Evolutionary conservation across 2,888 invertebrate species (phyloP).

Genomic region (Orthosia gracilis): DNA sequence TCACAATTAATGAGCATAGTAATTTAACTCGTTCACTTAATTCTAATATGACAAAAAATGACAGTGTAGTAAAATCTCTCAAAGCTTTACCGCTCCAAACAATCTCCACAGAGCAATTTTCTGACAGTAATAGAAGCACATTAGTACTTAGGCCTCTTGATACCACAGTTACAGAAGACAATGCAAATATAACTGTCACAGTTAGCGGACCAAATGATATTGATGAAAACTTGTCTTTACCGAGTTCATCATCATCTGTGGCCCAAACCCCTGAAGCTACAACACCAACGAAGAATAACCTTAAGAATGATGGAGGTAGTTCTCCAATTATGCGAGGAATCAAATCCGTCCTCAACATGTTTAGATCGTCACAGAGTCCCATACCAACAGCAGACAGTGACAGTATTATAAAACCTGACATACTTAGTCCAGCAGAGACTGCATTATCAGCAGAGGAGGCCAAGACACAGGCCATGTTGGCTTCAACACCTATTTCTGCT

Average conservation of each 20-base stretch:
- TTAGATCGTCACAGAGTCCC: conserved; percentile 86
- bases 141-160: conserved; percentile 75
- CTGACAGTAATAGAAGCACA: conserved; percentile 74
- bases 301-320: conserved; percentile 76
- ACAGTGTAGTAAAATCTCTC: conserved; percentile 74
- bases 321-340: conserved; percentile 87
- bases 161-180: conserved; percentile 62
- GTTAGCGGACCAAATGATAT: conserved; percentile 73
- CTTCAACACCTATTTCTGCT: conserved; percentile 82
- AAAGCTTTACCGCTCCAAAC: conserved; percentile 81
- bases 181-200: conserved; percentile 76
- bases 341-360: conserved; percentile 87
- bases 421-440: conserved; percentile 48
- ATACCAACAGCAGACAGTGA: conserved; percentile 75
- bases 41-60: conserved; percentile 77
- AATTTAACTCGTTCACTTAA: conserved; percentile 83
- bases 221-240: conserved; percentile 81
- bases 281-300: conserved; percentile 84
- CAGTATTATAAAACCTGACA: conserved; percentile 47
- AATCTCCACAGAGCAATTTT: conserved; percentile 72
- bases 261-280: conserved; percentile 84
- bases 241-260: conserved; percentile 82
- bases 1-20: conserved; percentile 70
- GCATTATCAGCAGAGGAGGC: conserved; percentile 49
- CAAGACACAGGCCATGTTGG: conserved; percentile 63